Evolutionary conservation across 2,113 vertebrate genomes (phyloP).

Genomic region (Platichthys stellatus): DNA sequence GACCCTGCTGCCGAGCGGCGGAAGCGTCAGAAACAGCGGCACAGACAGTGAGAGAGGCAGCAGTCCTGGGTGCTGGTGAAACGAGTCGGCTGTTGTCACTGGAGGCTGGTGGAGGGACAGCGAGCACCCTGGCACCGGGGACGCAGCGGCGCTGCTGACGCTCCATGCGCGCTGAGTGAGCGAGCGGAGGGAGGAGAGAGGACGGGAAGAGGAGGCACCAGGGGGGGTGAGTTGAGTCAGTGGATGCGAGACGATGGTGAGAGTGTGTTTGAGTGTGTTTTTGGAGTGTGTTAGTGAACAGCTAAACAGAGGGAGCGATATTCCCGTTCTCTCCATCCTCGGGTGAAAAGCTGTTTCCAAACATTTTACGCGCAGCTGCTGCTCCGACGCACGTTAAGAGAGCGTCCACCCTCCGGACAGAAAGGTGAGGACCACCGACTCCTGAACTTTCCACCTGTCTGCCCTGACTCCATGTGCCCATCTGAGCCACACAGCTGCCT

Average conservation of each 20-base stretch:
- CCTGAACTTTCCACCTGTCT: conserved; percentile 40
- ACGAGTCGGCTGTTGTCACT: not conserved
- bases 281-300: conserved; percentile 34
- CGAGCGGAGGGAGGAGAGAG: conserved; percentile 34
- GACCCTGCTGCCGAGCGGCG: not conserved
- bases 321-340: not conserved
- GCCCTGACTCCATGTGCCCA: too few relatives aligned
- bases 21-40: too few relatives aligned
- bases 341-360: not conserved
- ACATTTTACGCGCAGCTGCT: conserved; percentile 39
- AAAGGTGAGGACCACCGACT: conserved; percentile 37
- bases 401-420: not conserved
- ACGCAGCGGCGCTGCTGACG: not conserved
- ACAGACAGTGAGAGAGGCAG: fast-evolving
- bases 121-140: not conserved
- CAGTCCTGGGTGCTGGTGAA: not conserved
- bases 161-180: conserved; percentile 39
- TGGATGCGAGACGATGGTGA: conserved; percentile 4
- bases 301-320: not conserved
- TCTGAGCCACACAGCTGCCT: not conserved
- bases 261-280: not conserved
- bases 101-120: not conserved
- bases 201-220: conserved; percentile 4
- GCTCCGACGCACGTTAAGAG: conserved; percentile 15
- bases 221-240: not conserved